Base-by-base conservation (phyloP, 2,888 invertebrate genomes). In the Pegoplata infirma region DNA sequence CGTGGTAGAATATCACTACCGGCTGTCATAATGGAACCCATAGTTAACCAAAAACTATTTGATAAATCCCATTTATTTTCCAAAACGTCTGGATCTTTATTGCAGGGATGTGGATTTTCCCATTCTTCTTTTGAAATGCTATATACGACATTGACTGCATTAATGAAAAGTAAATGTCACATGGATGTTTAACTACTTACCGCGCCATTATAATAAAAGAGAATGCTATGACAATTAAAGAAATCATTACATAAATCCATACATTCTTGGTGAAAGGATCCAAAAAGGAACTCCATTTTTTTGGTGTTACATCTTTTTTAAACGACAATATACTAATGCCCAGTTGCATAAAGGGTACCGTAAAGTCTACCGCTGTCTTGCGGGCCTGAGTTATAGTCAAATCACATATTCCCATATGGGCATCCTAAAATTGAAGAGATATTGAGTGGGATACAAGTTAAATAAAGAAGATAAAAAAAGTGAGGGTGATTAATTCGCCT, bases 301-400 rank as follows among this genome's bases (percentile, higher is more conserved):
- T 95, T 75, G 93, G 92, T 80, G 94, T 93, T 75, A 92, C 91
- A 0, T 96, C 93, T 2, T 74, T 83, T 85, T 95, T 95, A 83
- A 94, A 93, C 90, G 94, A 96, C 82, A 97, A 89, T 86, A 98
- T 97, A 85, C 97, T 95, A 83, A 97, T 97, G 90, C 96, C 97
- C 78, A 99, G 91, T 83, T 97, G 98, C 97, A 99, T 98, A 90
- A 98, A 99, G 0, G 99, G 99, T 90, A 97, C 97, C 0, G 97
- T 97, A 88, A 98, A 98, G 89, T 98, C 98, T 8, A 97, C 97
- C 12, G 93, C 94, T 80, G 93, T 93, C 84, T 97, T 93, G 61
- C 99, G 91, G 69, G 96, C 94, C 87, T 96, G 96, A 1, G 97
- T 99, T 78, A 99, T 98, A 6, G 99, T 98, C 83, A 99, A 91